Base-by-base conservation (phyloP, 2,888 invertebrate species). In the Nephrotoma guestfalica region DNA sequence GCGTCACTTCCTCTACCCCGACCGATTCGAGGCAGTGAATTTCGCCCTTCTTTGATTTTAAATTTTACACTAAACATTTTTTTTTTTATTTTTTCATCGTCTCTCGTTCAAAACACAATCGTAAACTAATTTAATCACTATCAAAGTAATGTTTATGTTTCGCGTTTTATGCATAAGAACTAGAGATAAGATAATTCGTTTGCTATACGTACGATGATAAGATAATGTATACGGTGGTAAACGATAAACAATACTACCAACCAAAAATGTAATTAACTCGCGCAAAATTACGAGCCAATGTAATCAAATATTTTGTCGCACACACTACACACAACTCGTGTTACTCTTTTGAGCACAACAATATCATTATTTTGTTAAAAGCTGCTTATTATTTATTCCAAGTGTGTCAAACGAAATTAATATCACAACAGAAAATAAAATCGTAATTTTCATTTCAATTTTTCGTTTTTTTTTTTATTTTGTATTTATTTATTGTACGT, bases 1-100 rank as follows among this genome's bases (percentile, higher is more conserved):
- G 88, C 87, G 71, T 88, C 87, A 85, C 30, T 45, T 45, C 88
- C 86, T 88, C 88, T 13, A 88, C 87, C 15, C 88, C 89, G 87
- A 30, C 71, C 9, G 87, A 89, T 90, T 71, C 91, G 90, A 71
- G 91, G 91, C 88, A 91, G 88, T 30, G 88, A 88, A 86, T 91
- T 91, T 88, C 89, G 90, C 87, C 90, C 91, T 88, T 92, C 92
- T 88, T 91, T 92, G 87, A 92, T 91, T 91, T 92, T 92, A 88
- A 92, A 89, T 89, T 92, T 92, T 86, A 92, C 90, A 89, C 90
- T 92, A 88, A 92, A 92, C 92, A 92, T 92, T 87, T 88, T 88
- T 42, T 43, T 18, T 18, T 0, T 30, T 30, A 85, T 51, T 18
- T 51, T 87, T 41, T 41, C 71, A 71, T 71, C 71, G 71, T 30